A percentile compares a stretch with the other conserved stretches of the same genome.
Evolutionary conservation across 1,140 invertebrate species (phyloP).

Genomic region (Apis florea): DNA sequence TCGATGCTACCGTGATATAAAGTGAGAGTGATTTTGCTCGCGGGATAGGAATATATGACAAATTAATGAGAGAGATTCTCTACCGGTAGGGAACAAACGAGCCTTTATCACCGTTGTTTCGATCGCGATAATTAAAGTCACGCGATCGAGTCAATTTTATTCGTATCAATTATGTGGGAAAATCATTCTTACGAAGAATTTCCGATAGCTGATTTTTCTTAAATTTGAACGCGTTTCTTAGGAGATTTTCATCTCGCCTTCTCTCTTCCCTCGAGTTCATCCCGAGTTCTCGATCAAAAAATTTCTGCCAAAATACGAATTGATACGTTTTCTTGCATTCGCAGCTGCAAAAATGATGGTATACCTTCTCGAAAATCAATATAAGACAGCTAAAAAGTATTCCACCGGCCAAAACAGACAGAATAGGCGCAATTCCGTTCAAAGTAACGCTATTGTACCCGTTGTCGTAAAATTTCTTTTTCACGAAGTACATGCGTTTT

Average conservation of each 20-base stretch:
- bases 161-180: background rate
- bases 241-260: background rate
- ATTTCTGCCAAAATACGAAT: background rate
- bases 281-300: background rate
- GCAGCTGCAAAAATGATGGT: background rate
- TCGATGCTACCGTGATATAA: constrained; percentile 5
- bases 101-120: constrained; percentile 10
- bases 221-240: no score
- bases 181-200: background rate
- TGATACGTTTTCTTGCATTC: background rate
- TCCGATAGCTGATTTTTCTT: no score
- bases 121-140: background rate
- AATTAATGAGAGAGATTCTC: constrained; percentile 1
- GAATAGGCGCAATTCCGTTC: constrained; percentile 31
- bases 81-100: background rate
- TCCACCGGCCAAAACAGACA: constrained; percentile 39
- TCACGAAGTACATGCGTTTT: background rate
- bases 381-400: constrained; percentile 35
- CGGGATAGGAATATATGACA: background rate
- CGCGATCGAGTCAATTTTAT: background rate
- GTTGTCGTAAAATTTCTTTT: accelerated
- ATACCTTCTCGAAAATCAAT: constrained; percentile 41
- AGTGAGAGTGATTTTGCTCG: constrained; percentile 51
- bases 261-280: background rate
- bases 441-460: constrained; percentile 16